Percentiles rank a stretch among this genome's conserved stretches.
phyloP scores from a whole-genome alignment of 2,113 vertebrate genomes.

The Columba janthina region DNA sequence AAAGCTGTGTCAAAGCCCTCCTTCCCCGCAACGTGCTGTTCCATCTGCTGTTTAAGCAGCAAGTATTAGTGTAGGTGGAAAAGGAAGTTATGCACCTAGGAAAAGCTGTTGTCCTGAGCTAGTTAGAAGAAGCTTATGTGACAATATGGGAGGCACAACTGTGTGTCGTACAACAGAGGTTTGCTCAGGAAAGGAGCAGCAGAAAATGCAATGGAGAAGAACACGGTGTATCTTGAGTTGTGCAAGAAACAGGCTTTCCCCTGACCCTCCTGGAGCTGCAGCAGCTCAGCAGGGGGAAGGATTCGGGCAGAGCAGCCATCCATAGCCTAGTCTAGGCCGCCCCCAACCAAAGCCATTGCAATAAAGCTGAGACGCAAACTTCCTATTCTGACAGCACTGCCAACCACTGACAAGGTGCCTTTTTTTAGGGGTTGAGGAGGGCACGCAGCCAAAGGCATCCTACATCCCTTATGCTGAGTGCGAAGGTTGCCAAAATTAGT shows the following conservation, averaged over 20 bases:
- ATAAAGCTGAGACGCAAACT: background rate
- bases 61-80: background rate
- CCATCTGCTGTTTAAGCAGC: background rate
- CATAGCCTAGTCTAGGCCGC: background rate
- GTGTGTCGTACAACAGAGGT: background rate
- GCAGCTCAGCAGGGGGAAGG: fast-evolving
- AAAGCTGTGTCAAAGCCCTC: background rate
- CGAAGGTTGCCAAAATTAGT: slow-evolving; percentile 20
- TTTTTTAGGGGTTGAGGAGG: slow-evolving; percentile 35
- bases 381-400: background rate
- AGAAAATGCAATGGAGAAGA: background rate
- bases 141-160: background rate
- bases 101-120: background rate
- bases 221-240: background rate
- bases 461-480: slow-evolving; percentile 43
- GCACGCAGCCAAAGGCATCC: slow-evolving; percentile 39
- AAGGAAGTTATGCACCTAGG: background rate
- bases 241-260: background rate
- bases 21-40: background rate
- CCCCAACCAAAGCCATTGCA: background rate
- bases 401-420: slow-evolving; percentile 1
- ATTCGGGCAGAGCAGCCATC: background rate
- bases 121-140: background rate
- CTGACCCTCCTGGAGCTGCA: background rate
- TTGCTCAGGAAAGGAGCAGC: background rate